These are phyloP conservation scores for Helarctos malayanus DNA, from an alignment of 2,797 vertebrate species.

Conservation along the genomic window DNA sequence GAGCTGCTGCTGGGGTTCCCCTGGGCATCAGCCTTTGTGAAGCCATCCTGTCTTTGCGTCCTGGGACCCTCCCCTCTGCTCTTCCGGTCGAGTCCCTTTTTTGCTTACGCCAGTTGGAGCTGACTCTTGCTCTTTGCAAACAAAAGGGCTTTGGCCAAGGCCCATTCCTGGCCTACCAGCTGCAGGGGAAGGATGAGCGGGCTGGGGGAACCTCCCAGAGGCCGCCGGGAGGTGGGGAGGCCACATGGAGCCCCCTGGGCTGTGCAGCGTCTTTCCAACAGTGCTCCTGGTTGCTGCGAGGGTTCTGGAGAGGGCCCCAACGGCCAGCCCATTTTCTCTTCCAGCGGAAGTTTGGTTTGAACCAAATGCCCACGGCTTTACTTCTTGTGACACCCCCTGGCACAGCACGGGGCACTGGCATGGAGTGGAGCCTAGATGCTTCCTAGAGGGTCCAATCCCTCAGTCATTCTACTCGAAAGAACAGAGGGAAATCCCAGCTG, in stretches of 20 bases:
- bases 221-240: rapidly evolving
- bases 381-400: not conserved
- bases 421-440: not conserved
- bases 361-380: not conserved
- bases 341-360: not conserved
- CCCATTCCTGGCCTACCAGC: not conserved
- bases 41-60: not conserved
- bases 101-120: not conserved
- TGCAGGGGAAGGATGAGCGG: rapidly evolving
- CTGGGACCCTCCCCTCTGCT: not conserved
- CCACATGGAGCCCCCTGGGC: rapidly evolving
- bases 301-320: not conserved
- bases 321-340: not conserved
- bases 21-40: not conserved
- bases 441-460: not conserved
- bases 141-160: not conserved
- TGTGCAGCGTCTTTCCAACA: not conserved
- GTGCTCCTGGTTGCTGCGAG: not conserved
- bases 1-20: rapidly evolving
- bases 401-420: not conserved
- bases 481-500: not conserved
- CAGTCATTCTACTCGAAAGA: not conserved
- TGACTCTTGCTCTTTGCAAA: not conserved
- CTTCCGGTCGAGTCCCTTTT: not conserved
- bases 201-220: not conserved